Base-by-base conservation (phyloP, 1,140 invertebrate genomes). In the Atta texana region DNA sequence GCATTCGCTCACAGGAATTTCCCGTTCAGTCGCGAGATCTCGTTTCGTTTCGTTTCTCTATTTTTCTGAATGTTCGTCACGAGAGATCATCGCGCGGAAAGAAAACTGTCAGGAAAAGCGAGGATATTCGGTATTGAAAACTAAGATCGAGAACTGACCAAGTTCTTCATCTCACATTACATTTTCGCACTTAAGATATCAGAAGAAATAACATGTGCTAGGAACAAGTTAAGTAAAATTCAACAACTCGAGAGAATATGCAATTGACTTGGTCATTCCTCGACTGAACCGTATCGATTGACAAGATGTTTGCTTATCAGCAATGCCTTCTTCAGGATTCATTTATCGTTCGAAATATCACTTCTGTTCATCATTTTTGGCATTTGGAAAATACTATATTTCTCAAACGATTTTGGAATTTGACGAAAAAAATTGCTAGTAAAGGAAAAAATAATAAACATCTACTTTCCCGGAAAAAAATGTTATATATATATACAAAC, bases 11-110 rank as follows among this genome's bases (percentile, higher is more conserved):
- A 39, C 68, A 12, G 57, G n/a, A 34, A 59, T 24, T 51, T 28
- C 63, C 21, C 39, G 10, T 21, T 49, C 24, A 24, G 14, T 18
- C 59, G 24, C 39, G 53, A 44, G 59, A 61, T n/a, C 14, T 86
- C 24, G 55, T 39, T 72, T 82, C 55, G 63, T 59, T 85, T 28
- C 24, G 7, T 44, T 64, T 24, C n/a, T 49, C 8, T 49, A 16
- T 34, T 24, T 71, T 55, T 24, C 12, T 24, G 14, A 53, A 57
- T n/a, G 31, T 68, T 21, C 84, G 51, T 55, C 53, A 78, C 53
- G 66, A 72, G 66, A 72, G 69, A 49, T 72, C 24, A 69, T 74
- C 39, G 24, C 69, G 55, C 31, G 55, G 28, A 84, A 74, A 59
- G 55, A 14, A 49, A 39, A 78, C n/a, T 34, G 14, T 51, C 24